Conservation (phyloP, 2,113 vertebrate genomes). For the Podarcis muralis region DNA sequence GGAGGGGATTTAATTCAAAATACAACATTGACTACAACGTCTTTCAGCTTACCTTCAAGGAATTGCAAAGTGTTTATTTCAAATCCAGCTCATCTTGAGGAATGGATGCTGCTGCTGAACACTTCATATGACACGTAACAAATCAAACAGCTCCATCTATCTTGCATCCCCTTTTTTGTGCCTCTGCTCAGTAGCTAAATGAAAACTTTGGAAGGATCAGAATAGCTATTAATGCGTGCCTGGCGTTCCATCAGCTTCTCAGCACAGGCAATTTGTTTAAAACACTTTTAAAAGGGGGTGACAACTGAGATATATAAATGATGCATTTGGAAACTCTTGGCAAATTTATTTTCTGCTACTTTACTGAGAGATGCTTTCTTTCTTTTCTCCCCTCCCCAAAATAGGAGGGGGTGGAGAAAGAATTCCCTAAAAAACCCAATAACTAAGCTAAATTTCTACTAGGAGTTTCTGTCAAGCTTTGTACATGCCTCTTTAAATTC, state of each 20-base stretch:
- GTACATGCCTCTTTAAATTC: not conserved
- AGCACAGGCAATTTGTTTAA: constrained; percentile 16
- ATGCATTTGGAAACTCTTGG: not conserved
- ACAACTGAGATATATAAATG: not conserved
- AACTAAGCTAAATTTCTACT: not conserved
- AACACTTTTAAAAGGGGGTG: constrained; percentile 19
- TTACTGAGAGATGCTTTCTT: not conserved
- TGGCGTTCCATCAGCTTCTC: constrained; percentile 9
- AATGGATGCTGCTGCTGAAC: not conserved
- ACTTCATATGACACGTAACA: constrained; percentile 26
- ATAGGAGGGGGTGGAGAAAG: not conserved
- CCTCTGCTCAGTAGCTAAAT: constrained; percentile 15
- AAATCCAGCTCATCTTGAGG: not conserved
- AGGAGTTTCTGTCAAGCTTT: not conserved
- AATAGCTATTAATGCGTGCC: not conserved
- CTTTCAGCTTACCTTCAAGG: not conserved
- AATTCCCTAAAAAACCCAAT: not conserved
- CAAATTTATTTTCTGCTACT: not conserved
- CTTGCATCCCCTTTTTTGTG: not conserved
- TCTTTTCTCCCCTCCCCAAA: not conserved
- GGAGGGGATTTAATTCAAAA: constrained; percentile 25
- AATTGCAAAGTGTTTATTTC: constrained; percentile 10
- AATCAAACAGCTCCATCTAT: constrained; percentile 36
- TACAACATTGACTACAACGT: not conserved
- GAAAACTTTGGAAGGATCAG: constrained; percentile 1